These are phyloP conservation scores for Schlechtendalia chinensis DNA, from an alignment of 1,140 invertebrate species.

Conservation along the genomic window DNA sequence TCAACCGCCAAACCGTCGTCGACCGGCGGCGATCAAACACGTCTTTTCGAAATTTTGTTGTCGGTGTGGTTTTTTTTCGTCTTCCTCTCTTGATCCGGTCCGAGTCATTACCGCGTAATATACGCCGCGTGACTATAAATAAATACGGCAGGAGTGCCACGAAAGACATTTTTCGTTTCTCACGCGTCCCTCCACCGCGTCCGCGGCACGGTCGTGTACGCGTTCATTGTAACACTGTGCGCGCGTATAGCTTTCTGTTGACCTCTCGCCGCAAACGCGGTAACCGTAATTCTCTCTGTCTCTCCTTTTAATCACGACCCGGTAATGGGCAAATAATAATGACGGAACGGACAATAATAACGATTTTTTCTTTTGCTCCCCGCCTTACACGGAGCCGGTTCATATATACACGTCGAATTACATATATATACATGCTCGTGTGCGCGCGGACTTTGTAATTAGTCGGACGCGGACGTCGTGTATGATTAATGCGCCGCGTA, in stretches of 20 bases:
- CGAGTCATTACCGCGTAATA: neutral
- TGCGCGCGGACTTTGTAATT: slow-evolving; percentile 36
- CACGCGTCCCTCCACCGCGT: slow-evolving; percentile 21
- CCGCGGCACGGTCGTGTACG: too few relatives aligned
- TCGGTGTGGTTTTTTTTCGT: too few relatives aligned
- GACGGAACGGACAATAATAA: slow-evolving; percentile 44
- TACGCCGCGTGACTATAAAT: neutral
- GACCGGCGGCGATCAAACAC: too few relatives aligned
- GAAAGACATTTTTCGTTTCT: slow-evolving; percentile 27
- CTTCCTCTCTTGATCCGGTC: neutral
- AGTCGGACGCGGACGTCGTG: slow-evolving; percentile 38
- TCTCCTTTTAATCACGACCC: slow-evolving; percentile 16
- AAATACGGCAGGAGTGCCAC: slow-evolving; percentile 15
- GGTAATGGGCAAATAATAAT: slow-evolving; percentile 48
- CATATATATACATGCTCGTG: too few relatives aligned
- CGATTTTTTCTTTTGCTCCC: neutral
- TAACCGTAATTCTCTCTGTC: neutral
- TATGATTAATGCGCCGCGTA: slow-evolving; percentile 49
- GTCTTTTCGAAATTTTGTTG: too few relatives aligned
- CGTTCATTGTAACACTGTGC: too few relatives aligned
- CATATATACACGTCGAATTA: too few relatives aligned
- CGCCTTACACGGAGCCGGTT: too few relatives aligned
- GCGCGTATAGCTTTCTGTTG: too few relatives aligned
- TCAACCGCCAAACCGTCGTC: too few relatives aligned
- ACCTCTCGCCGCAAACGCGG: neutral